Conservation (phyloP, 2,113 vertebrate genomes). For the Crypturellus undulatus region DNA sequence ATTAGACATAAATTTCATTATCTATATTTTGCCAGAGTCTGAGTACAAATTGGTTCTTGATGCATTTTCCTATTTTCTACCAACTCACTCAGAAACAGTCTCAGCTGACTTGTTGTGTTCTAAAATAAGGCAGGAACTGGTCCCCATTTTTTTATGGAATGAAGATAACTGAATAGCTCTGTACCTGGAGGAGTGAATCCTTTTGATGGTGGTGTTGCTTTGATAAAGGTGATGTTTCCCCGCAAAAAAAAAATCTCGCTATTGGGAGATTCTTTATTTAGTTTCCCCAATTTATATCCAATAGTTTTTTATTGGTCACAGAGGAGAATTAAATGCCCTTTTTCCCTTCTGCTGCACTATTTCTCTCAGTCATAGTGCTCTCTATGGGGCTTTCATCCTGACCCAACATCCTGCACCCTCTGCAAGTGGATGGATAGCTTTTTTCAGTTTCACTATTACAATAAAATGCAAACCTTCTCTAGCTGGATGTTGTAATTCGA, state of each 20-base stretch:
- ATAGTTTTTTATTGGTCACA: background rate
- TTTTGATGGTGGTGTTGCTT: background rate
- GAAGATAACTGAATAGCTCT: background rate
- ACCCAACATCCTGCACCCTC: background rate
- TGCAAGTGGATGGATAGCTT: background rate
- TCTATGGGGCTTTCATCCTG: background rate
- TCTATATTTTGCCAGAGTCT: background rate
- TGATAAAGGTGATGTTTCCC: background rate
- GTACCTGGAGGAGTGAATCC: background rate
- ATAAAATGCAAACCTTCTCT: background rate
- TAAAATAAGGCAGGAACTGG: background rate
- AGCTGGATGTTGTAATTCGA: background rate
- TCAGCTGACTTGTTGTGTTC: background rate
- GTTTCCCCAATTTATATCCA: background rate
- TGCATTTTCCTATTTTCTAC: background rate
- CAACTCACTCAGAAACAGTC: background rate
- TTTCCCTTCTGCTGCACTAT: background rate
- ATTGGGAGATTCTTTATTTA: background rate
- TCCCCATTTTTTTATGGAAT: background rate
- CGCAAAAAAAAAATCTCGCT: background rate
- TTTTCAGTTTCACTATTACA: background rate
- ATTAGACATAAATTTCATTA: background rate
- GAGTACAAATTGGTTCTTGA: background rate
- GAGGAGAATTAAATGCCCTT: background rate
- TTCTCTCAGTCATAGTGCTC: background rate